Base-by-base conservation (phyloP, 2,797 vertebrate species). In the Molothrus ater region DNA sequence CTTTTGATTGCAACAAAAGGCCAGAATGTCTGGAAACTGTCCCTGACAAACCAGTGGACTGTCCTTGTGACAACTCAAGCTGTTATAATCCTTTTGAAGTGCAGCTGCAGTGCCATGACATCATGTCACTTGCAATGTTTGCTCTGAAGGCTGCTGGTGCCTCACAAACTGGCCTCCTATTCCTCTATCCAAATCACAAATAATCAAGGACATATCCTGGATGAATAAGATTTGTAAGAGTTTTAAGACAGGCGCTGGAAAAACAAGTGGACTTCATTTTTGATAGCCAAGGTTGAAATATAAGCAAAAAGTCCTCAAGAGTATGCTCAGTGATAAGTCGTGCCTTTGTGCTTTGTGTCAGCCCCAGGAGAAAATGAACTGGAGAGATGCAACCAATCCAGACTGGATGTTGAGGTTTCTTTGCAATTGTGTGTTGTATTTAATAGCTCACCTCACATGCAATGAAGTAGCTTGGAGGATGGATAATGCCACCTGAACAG, bases 1-100 rank as follows among this genome's bases (percentile, higher is more conserved):
- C 92, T 86, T 94, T 54, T 82, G 74, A 92, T 78, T 50, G 64
- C 76, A 90, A 71, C 40, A 82, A 83, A 80, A 78, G 43, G 83
- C 50, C 54, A 72, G 29, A 73, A 92, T 56, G 68, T 80, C 92
- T 96, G 75, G 73, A 93, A 92, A 51, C 25, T 6, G 71, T 91
- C 95, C 94, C 92, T 97, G 97, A 94, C 80, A 86, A 83, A 93
- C 43, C 95, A 89, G 86, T 26, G 60, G 72, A 75, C 56, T 0
- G 90, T 91, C 97, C 97, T 97, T 97, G 95, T 75, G 86, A 80
- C 66, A 94, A 78, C 29, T 18, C 20, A 80, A 85, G 63, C 45
- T 53, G n/a, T 92, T 90, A 90, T 2, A 93, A 64, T 80, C 69
- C 93, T 94, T 96, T 96, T 97, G 96, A 98, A 97, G 94, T 94